These are phyloP conservation scores for Microplitis mediator DNA, from an alignment of 1,140 invertebrate species.

Conservation along the genomic window DNA sequence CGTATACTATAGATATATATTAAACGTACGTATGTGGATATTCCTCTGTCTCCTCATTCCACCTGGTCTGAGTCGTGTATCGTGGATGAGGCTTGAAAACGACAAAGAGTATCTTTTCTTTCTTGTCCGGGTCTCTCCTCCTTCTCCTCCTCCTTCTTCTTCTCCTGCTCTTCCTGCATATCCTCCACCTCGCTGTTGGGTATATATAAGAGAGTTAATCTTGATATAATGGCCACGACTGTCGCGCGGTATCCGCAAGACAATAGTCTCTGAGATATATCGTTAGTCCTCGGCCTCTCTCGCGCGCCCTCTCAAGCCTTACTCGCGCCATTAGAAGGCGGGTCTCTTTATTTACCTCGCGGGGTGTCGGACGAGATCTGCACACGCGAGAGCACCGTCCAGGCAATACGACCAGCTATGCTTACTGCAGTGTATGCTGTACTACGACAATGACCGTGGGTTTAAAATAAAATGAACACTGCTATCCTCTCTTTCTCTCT, in stretches of 20 bases:
- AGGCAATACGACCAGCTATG: too few species aligned
- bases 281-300: conserved; percentile 52
- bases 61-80: too few species aligned
- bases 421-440: too few species aligned
- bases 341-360: conserved; percentile 34
- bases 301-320: neutral
- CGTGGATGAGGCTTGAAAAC: too few species aligned
- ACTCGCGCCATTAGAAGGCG: conserved; percentile 31
- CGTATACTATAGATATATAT: too few species aligned
- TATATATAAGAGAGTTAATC: conserved; percentile 61
- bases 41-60: too few species aligned
- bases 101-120: neutral
- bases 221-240: conserved; percentile 62
- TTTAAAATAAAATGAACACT: neutral
- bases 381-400: conserved; percentile 1
- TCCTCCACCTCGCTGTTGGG: conserved; percentile 24
- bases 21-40: too few species aligned
- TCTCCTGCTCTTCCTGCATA: conserved; percentile 9
- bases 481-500: neutral
- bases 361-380: conserved; percentile 22
- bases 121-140: neutral
- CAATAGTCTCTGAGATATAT: conserved; percentile 61
- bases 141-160: conserved; percentile 5
- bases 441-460: too few species aligned
- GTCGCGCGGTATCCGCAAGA: conserved; percentile 56